Evolutionary conservation across 2,797 vertebrate genomes (phyloP), one percentile per base, ranked within the genome.

Genomic region (Ctenosaura bakeri): DNA sequence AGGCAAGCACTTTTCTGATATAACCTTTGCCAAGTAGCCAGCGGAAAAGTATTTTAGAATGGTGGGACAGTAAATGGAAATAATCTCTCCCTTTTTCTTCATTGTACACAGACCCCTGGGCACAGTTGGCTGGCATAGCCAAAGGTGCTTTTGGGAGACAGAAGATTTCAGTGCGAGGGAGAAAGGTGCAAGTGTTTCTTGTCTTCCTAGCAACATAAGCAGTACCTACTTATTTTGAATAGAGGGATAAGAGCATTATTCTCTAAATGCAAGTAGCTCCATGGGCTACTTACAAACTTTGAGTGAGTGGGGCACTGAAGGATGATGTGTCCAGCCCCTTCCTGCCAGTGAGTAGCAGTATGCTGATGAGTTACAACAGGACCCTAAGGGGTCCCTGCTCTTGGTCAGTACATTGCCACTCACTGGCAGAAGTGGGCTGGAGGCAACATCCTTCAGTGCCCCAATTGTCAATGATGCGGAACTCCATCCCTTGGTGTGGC

Each of bases 371-470:
- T 69, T 20, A 62, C 20, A 0, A 62, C 59, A 62, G 59, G 20
- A 22, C 20, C 20, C 20, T 1, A 62, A 18, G 22, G 29, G 9
- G 13, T 83, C 0, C 74, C 80, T 69, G 4, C 86, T 80, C 9
- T 29, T 38, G 16, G 3, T 66, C 3, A 9, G 9, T 32, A 32
- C 10, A 69, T 9, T 69, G 9, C 26, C 29, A 69, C 29, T 69
- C 12, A 0, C 66, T 32, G 29, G 66, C 32, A 9, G 26, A 6
- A 69, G 66, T 9, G 66, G 26, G 66, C 66, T 69, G 66, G 26
- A 69, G 10, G 66, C 32, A 29, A 69, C 26, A 32, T 29, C 26
- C 8, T 69, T 32, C 26, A 69, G 26, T 69, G 7, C 1, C 66
- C 66, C 29, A 3, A 26, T 69, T 69, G 9, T 29, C 66, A 69